Base-by-base conservation (phyloP, 2,888 invertebrate species). In the Temnothorax rugatulus region DNA sequence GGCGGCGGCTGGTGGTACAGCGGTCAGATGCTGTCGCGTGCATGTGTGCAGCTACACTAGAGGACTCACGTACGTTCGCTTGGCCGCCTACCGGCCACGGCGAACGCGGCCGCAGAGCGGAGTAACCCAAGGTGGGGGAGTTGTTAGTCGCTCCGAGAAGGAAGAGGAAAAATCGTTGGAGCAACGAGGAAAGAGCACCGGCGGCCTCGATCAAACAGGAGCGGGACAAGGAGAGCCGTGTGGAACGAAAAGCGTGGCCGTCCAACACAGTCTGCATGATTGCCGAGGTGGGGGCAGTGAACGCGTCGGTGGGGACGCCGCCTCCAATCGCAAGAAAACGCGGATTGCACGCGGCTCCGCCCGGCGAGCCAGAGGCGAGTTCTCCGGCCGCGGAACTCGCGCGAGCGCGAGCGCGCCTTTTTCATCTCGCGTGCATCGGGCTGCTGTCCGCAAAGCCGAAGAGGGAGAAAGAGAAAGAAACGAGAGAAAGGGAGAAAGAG, bases 1-100 rank as follows among this genome's bases (percentile, higher is more conserved):
- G 73, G 83, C 81, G 75, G 82, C 86, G 83, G 66, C 86, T 87
- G 87, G 85, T 86, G 84, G 73, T 87, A 85, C 90, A 85, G 84
- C 91, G 93, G 91, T 92, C 92, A 92, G 94, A 94, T 94, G 94
- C 93, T 93, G 93, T 94, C 94, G 94, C 94, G 93, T 93, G 94
- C 94, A 94, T 93, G 94, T 93, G 94, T 94, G 94, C 94, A 94
- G 94, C 94, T 93, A 94, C 94, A 94, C 94, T 93, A 93, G 92
- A 91, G 91, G 86, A 88, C 90, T 91, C 90, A 91, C 90, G 92
- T 92, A 93, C 92, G 91, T 91, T 88, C 92, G 93, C 91, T 91
- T 90, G 93, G 90, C 90, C 91, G 91, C 90, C 91, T 91, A 90
- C 90, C 90, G 89, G 84, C 90, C 86, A 87, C 91, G 90, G 84